Evolutionary conservation across 2,888 invertebrate genomes (phyloP), one percentile per base, ranked within the genome.

Genomic region (Axea sp.): DNA sequence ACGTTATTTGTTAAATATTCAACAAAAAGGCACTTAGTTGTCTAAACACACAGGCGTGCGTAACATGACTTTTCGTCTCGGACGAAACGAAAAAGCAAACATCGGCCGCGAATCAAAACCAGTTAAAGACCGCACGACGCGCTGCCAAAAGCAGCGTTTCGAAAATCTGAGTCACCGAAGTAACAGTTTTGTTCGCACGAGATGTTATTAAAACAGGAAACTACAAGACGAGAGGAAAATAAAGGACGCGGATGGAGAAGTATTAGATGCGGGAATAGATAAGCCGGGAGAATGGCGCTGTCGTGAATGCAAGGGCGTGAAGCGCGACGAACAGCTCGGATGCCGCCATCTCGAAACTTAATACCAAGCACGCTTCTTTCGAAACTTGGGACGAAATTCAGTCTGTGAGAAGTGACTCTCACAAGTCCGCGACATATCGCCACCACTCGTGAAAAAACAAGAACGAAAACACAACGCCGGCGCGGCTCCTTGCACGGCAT

Each of bases 281-380:
- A 69, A 59, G 53, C 59, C 71, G 22, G 55, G 75, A 73, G 76
- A 75, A 77, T 53, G 35, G 72, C 76, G 74, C 71, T 76, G 75
- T 62, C 64, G 72, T 68, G 65, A 64, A 64, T 75, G 74, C 73
- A 76, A 76, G 79, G 77, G 77, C 76, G 76, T 78, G 78, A 78
- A 78, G 75, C 77, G 59, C 72, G 77, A 75, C 65, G 77, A 78
- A 75, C 51, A 60, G 57, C 64, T 73, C 62, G 68, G 43, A 45
- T 59, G 33, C 55, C 80, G 81, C 79, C 80, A 81, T 82, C 80
- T 80, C 78, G 80, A 81, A 82, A 81, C 47, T 35, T 45, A 37
- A 65, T 19, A 15, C 45, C 24, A 14, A 22, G 24, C 64, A 47
- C 30, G 37, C 28, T 14, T 45, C 12, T 53, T 43, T 65, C 53